Percentiles rank a stretch among this genome's conserved stretches.
Evolutionary conservation across 2,113 vertebrate genomes (phyloP).

Genomic region (Suricata suricatta): DNA sequence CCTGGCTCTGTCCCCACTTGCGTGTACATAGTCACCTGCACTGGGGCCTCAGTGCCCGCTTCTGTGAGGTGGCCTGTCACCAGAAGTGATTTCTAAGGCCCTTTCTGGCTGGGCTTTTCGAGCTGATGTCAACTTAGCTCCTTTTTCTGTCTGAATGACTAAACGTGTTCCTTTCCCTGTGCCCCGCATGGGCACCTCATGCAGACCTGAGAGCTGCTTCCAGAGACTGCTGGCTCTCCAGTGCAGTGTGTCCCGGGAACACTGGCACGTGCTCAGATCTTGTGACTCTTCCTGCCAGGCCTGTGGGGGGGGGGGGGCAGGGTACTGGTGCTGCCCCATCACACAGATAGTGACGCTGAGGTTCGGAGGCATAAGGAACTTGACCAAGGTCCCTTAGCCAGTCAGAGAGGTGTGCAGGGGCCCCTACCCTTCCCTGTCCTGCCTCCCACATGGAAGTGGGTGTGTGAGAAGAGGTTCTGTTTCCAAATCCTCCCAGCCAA

Average conservation of each 20-base stretch:
- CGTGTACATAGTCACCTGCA: neutral
- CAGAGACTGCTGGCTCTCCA: neutral
- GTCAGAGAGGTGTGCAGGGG: too few relatives aligned
- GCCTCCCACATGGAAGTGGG: neutral
- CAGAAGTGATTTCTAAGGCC: neutral
- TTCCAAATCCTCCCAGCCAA: neutral
- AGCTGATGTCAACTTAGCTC: neutral
- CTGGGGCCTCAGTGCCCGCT: neutral
- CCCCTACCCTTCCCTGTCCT: neutral
- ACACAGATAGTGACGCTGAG: accelerated
- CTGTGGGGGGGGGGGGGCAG: too few relatives aligned
- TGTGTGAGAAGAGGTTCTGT: neutral
- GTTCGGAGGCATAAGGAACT: neutral
- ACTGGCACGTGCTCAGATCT: neutral
- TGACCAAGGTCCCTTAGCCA: neutral
- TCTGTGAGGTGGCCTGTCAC: neutral
- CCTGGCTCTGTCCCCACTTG: neutral
- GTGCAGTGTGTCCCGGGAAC: neutral
- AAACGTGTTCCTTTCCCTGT: neutral
- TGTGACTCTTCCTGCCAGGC: neutral
- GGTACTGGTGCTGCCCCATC: neutral
- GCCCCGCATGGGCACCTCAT: neutral
- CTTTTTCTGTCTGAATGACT: neutral
- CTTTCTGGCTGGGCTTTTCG: neutral
- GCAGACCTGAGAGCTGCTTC: neutral